Evolutionary conservation across 2,797 vertebrate genomes (phyloP).

Genomic region (Pogonophryne albipinna): DNA sequence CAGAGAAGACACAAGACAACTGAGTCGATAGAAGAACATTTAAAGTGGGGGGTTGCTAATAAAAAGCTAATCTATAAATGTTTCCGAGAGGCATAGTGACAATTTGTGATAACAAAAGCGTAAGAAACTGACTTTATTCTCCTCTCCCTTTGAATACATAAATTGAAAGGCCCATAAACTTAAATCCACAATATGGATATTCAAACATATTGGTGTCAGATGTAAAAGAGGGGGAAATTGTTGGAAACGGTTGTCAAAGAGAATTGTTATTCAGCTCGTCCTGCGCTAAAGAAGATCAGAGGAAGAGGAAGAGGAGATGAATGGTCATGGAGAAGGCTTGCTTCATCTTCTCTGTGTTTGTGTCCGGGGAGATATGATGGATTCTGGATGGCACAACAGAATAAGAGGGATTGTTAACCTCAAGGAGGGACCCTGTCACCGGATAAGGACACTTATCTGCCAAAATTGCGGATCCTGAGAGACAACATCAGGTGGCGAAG

Average conservation of each 20-base stretch:
- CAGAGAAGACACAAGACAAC: too few relatives aligned
- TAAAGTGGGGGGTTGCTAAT: too few relatives aligned
- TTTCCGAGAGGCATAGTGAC: conserved; percentile 41
- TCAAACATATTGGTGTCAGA: conserved; percentile 22
- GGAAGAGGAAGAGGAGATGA: conserved; percentile 54
- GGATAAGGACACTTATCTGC: conserved; percentile 70
- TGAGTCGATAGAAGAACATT: too few relatives aligned
- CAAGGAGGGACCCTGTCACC: conserved; percentile 62
- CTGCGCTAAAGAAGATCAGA: conserved; percentile 49
- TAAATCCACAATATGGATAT: conserved; percentile 24
- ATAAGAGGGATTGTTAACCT: conserved; percentile 59
- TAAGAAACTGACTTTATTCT: conserved; percentile 23
- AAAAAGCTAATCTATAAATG: conserved; percentile 19
- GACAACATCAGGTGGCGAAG: conserved; percentile 58
- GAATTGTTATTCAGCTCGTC: conserved; percentile 41
- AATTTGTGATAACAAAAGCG: conserved; percentile 45
- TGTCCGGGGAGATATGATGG: conserved; percentile 65
- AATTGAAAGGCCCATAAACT: conserved; percentile 39
- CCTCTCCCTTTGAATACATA: conserved; percentile 22
- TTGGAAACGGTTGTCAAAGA: conserved; percentile 41
- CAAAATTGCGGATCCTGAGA: conserved; percentile 60
- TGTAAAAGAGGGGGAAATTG: conserved; percentile 22
- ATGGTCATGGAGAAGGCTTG: conserved; percentile 42
- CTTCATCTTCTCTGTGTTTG: conserved; percentile 57
- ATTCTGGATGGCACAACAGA: conserved; percentile 61